Conservation (phyloP, 2,888 invertebrate genomes). For the Catonia carolina region DNA sequence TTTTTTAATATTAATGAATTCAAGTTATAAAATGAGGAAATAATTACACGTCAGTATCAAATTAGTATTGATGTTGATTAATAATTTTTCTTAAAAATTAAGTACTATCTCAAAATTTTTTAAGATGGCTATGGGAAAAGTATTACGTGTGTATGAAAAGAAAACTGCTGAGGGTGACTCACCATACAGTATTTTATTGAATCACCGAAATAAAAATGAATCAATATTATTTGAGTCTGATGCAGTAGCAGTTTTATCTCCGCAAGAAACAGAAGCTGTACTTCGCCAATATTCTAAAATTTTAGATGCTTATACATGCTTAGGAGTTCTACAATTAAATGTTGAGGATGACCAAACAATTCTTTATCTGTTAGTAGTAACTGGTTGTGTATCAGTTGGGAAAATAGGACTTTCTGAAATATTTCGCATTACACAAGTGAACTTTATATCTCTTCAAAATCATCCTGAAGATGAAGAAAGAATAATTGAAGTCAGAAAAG, state of each 20-base stretch:
- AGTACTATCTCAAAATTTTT: too few relatives aligned
- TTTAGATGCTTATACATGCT: conserved; percentile 90
- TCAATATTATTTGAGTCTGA: conserved; percentile 88
- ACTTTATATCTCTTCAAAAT: conserved; percentile 80
- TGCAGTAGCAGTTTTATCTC: conserved; percentile 75
- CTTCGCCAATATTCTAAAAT: conserved; percentile 85
- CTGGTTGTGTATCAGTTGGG: conserved; percentile 93
- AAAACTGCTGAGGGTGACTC: conserved; percentile 62
- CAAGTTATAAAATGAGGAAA: too few relatives aligned
- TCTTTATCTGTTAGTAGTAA: conserved; percentile 85
- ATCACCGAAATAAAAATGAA: conserved; percentile 79
- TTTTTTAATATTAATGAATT: too few relatives aligned
- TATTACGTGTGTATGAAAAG: conserved; percentile 85
- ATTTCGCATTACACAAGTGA: conserved; percentile 88
- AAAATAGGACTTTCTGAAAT: conserved; percentile 93
- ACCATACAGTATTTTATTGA: conserved; percentile 83
- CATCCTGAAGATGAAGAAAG: conserved; percentile 55
- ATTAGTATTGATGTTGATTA: too few relatives aligned
- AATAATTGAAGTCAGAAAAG: conserved; percentile 62
- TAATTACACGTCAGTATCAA: too few relatives aligned
- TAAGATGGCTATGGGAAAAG: conserved; percentile 93
- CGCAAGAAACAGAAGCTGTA: conserved; percentile 82
- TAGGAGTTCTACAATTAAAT: conserved; percentile 87
- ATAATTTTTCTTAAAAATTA: too few relatives aligned
- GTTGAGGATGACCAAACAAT: conserved; percentile 72